phyloP scores from a whole-genome alignment of 2,888 invertebrate species.

The Ryuthela nishihirai region DNA sequence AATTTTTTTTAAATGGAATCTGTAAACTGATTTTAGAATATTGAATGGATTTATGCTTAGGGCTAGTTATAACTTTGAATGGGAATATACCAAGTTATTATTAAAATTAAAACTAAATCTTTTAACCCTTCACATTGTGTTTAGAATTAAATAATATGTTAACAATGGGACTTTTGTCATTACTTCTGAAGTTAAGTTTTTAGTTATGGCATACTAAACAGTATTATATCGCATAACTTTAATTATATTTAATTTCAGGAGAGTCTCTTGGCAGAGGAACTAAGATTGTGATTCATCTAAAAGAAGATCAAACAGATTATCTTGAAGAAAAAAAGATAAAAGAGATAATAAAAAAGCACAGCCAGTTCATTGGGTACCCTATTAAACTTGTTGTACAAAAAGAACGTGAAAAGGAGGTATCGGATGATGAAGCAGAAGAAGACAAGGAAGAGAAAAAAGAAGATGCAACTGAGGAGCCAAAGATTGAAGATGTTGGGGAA shows the following conservation, averaged over 20 bases:
- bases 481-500: constrained; percentile 60
- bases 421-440: constrained; percentile 80
- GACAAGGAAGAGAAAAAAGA: constrained; percentile 33
- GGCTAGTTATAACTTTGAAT: no score
- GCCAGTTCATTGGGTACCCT: constrained; percentile 98
- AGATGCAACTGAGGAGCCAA: constrained; percentile 49
- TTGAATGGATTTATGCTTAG: no score
- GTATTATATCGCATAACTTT: no score
- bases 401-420: constrained; percentile 94
- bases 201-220: no score
- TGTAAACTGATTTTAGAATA: no score
- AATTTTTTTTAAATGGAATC: no score
- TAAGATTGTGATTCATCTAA: constrained; percentile 86
- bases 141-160: no score
- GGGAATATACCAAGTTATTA: no score
- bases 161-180: no score
- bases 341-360: constrained; percentile 95
- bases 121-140: no score
- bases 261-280: constrained; percentile 80
- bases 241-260: constrained; percentile 53
- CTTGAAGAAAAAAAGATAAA: constrained; percentile 92
- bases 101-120: no score
- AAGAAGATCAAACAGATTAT: constrained; percentile 94
- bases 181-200: no score
- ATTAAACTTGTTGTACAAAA: constrained; percentile 88